Evolutionary conservation across 1,140 invertebrate species (phyloP).

Genomic region (Neelides sp.): DNA sequence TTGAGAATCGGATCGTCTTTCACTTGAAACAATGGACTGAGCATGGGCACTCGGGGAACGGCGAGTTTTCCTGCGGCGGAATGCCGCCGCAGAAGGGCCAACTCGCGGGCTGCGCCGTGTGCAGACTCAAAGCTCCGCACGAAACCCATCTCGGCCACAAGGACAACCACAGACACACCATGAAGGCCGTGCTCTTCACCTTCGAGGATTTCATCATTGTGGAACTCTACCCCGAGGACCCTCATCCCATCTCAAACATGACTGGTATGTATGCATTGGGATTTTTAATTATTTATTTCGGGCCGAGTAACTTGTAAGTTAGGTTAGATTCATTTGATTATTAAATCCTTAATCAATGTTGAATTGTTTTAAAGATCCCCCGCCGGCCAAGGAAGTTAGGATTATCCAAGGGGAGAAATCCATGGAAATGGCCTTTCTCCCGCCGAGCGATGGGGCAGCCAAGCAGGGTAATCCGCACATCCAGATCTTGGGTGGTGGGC

Average conservation of each 20-base stretch:
- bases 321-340: too few species aligned
- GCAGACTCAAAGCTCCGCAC: constrained; percentile 5
- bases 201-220: constrained; percentile 27
- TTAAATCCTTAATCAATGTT: too few species aligned
- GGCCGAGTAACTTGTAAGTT: too few species aligned
- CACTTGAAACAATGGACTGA: constrained; percentile 23
- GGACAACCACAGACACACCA: constrained; percentile 20
- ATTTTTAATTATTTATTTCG: too few species aligned
- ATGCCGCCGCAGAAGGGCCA: not conserved
- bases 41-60: not conserved
- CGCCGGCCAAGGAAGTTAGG: too few species aligned
- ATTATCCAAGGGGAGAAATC: too few species aligned
- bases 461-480: too few species aligned
- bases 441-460: too few species aligned
- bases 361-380: too few species aligned
- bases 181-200: constrained; percentile 21
- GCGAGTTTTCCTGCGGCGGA: not conserved
- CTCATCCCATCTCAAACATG: not conserved
- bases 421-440: too few species aligned
- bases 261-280: too few species aligned
- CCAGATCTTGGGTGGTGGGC: too few species aligned
- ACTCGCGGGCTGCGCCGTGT: constrained; percentile 19
- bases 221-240: constrained; percentile 23
- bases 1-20: constrained; percentile 19
- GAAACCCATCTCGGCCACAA: constrained; percentile 4